These are phyloP conservation scores for Phylloscopus whistleri DNA, from an alignment of 2,113 vertebrate genomes.

Conservation along the genomic window DNA sequence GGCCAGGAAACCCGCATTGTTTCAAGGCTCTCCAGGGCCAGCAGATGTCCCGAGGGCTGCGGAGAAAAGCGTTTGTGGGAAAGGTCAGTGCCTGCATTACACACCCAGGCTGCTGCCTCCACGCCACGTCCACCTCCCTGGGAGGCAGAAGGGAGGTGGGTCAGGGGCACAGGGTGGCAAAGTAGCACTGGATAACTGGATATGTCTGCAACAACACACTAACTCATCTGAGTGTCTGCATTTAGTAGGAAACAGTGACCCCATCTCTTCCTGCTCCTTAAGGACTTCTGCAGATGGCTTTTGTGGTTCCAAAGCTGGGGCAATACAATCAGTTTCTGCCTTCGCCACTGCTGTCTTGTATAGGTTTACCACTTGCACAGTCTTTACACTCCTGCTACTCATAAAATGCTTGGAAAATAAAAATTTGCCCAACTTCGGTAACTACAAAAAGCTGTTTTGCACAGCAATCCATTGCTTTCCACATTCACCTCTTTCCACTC, in stretches of 20 bases:
- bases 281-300: neutral
- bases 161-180: neutral
- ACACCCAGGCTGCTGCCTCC: neutral
- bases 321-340: neutral
- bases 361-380: neutral
- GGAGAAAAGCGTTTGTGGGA: neutral
- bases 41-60: neutral
- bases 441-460: neutral
- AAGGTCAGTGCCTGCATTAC: neutral
- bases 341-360: neutral
- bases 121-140: neutral
- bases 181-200: neutral
- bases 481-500: neutral
- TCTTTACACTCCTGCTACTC: neutral
- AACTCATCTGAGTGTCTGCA: neutral
- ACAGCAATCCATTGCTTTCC: neutral
- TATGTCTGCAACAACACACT: accelerated
- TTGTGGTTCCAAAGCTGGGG: neutral
- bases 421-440: neutral
- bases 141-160: neutral
- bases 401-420: neutral
- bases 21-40: conserved; percentile 13
- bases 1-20: conserved; percentile 29
- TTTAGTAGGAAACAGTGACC: neutral
- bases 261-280: neutral